Evolutionary conservation across 2,113 vertebrate genomes (phyloP).

Genomic region (Silurus asotus): DNA sequence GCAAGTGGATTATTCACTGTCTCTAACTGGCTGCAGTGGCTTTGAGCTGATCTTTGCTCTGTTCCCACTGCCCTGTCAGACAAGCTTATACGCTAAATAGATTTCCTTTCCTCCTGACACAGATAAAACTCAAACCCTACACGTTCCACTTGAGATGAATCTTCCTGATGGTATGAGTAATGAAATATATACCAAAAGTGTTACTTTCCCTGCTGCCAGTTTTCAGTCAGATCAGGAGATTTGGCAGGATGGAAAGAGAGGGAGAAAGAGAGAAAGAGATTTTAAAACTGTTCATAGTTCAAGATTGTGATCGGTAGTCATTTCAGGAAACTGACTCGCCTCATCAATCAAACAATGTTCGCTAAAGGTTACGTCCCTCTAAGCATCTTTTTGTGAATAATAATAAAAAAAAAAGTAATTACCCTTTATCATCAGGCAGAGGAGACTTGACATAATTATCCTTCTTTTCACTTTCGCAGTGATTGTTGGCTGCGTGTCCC

Average conservation of each 20-base stretch:
- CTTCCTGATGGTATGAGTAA: slow-evolving; percentile 63
- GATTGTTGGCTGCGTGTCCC: slow-evolving; percentile 67
- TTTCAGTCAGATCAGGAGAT: slow-evolving; percentile 39
- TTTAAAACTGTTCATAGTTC: slow-evolving; percentile 10
- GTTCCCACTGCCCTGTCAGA: slow-evolving; percentile 57
- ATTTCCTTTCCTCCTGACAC: slow-evolving; percentile 48
- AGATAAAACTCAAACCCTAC: slow-evolving; percentile 54
- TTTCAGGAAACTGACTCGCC: slow-evolving; percentile 66
- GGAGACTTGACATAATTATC: slow-evolving; percentile 74
- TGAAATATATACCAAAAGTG: slow-evolving; percentile 58
- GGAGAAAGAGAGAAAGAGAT: slow-evolving; percentile 3
- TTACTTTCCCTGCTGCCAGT: slow-evolving; percentile 20
- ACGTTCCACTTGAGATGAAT: slow-evolving; percentile 53
- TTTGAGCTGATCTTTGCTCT: slow-evolving; percentile 55
- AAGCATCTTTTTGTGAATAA: slow-evolving; percentile 70
- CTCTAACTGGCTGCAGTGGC: slow-evolving; percentile 51
- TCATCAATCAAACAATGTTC: slow-evolving; percentile 74
- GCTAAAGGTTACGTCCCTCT: slow-evolving; percentile 74
- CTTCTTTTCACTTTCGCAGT: slow-evolving; percentile 59
- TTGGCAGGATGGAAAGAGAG: background rate
- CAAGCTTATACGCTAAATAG: slow-evolving; percentile 45
- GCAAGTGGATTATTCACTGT: slow-evolving; percentile 63
- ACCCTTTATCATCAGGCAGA: slow-evolving; percentile 77
- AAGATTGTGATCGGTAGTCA: slow-evolving; percentile 70
- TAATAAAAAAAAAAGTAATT: slow-evolving; percentile 76